Evolutionary conservation across 2,797 vertebrate species (phyloP), one percentile per base, ranked within the genome.

Genomic region (Rhyacichthys aspro): DNA sequence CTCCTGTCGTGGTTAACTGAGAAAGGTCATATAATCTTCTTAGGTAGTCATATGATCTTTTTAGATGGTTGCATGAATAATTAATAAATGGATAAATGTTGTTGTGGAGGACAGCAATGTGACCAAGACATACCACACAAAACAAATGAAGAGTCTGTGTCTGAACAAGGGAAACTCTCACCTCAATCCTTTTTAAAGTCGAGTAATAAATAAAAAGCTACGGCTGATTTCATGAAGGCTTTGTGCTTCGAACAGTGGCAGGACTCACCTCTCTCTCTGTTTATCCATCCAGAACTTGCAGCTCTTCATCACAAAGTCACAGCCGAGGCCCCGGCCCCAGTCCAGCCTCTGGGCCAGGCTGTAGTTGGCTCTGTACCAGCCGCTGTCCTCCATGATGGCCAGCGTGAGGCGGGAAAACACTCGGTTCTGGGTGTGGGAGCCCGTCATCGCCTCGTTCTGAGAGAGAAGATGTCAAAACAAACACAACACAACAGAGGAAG

Each of bases 391-490:
- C 96, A 99, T 97, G 84, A 98, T 91, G 10, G 97, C 97, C 82
- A 99, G 89, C 0, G 97, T 98, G 65, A 99, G 94, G 45, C 96
- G 93, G 33, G 97, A 99, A 67, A 99, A 96, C 34, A 98, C 96
- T 49, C 97, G 87, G 85, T 97, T 98, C 89, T 98, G 96, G 2
- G 97, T 98, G 76, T 99, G 97, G 52, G 97, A 98, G 83, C 97
- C 97, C 7, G 97, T 98, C 97, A 99, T 99, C 0, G 97, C 97
- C 91, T 99, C 97, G 70, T 99, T 98, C 97, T 99, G 91, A 75
- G 6, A 1, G 43, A 14, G 3, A 3, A 1, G 5, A 44, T n/a
- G 23, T 2, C 8, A 5, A 23, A 6, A 10, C 8, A 3, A 15
- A 17, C 10, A n/a, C 7, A 11, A 3, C 8, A 37, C 17, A 14